Conservation (phyloP, 2,113 vertebrate species). For the mouse (Mus musculus) region GRCm39 chr4:87447501-87448000, state of each 20-base stretch:
- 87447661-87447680: not conserved
- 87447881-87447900: slow-evolving; percentile 19
- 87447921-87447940: not conserved
- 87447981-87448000: not conserved
- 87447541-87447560: not conserved
- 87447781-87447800: slow-evolving; percentile 19
- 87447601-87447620: not conserved
- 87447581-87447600: not conserved
- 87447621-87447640: not conserved
- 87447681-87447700: slow-evolving; percentile 34
- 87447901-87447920: slow-evolving; percentile 22
- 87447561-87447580: not conserved
- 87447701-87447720: slow-evolving; percentile 28
- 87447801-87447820: slow-evolving; percentile 16
- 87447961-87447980: not conserved
- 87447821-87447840: not conserved
- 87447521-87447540: not conserved
- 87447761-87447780: not conserved
- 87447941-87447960: slow-evolving; percentile 34
- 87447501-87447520: not conserved
- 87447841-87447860: slow-evolving; percentile 20
- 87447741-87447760: not conserved
- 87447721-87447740: slow-evolving; percentile 1
- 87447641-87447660: slow-evolving; percentile 16
- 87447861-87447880: not conserved